These are phyloP conservation scores for Agapornis roseicollis DNA, from an alignment of 2,113 vertebrate species.

Conservation along the genomic window DNA sequence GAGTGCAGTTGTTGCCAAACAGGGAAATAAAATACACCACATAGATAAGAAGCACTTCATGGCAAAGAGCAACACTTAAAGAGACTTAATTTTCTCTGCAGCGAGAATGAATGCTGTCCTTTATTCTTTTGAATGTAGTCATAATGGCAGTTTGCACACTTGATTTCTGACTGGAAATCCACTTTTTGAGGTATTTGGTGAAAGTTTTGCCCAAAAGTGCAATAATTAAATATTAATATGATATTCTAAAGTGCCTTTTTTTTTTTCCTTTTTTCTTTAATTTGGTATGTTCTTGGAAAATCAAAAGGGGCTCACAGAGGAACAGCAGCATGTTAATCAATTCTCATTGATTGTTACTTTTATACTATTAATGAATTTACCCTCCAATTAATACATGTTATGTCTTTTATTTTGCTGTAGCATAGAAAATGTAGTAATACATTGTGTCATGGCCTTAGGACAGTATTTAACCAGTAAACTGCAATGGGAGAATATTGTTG, in stretches of 20 bases:
- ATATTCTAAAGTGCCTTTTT: not conserved
- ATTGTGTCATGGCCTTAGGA: not conserved
- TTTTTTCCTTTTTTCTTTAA: not conserved
- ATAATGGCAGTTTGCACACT: slow-evolving; percentile 6
- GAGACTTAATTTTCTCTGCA: slow-evolving; percentile 56
- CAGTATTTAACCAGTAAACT: not conserved
- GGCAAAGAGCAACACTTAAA: slow-evolving; percentile 38
- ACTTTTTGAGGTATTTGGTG: slow-evolving; percentile 34
- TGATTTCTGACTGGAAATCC: slow-evolving; percentile 36
- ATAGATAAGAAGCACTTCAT: slow-evolving; percentile 14
- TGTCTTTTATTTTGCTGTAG: not conserved
- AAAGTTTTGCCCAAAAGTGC: slow-evolving; percentile 28
- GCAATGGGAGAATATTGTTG: not conserved
- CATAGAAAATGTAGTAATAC: not conserved
- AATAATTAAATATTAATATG: slow-evolving; percentile 41
- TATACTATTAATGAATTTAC: slow-evolving; percentile 34
- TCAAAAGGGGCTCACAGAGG: slow-evolving; percentile 9
- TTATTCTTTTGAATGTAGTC: slow-evolving; percentile 46
- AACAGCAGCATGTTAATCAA: slow-evolving; percentile 2
- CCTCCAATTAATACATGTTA: not conserved
- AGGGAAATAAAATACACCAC: not conserved
- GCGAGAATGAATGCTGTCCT: slow-evolving; percentile 36
- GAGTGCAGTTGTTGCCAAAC: not conserved
- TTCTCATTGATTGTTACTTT: slow-evolving; percentile 20
- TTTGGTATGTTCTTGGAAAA: slow-evolving; percentile 33